Evolutionary conservation across 2,888 invertebrate genomes (phyloP).

Genomic region (Branchipolynoe longqiensis): DNA sequence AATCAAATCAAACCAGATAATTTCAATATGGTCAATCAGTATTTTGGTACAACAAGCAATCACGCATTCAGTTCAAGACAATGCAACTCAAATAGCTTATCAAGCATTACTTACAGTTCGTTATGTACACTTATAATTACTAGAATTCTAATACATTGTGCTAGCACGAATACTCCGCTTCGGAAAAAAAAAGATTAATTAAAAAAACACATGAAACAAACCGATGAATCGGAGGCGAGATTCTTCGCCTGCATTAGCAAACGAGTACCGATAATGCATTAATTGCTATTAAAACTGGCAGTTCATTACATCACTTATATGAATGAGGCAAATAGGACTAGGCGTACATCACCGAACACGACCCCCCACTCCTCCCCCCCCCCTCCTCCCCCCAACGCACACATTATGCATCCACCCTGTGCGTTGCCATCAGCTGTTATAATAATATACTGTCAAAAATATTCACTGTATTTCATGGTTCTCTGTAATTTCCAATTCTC

Average conservation of each 20-base stretch:
- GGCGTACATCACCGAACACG: background rate
- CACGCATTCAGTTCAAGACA: conserved; percentile 41
- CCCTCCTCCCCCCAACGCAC: too few species aligned
- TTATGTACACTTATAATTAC: background rate
- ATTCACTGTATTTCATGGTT: too few species aligned
- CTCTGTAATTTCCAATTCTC: too few species aligned
- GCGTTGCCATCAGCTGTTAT: too few species aligned
- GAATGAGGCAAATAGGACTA: conserved; percentile 37
- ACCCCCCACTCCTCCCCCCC: background rate
- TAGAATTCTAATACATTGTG: background rate
- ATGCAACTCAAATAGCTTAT: conserved; percentile 44
- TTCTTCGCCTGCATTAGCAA: conserved; percentile 20
- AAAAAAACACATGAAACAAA: too few species aligned
- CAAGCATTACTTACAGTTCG: conserved; percentile 33
- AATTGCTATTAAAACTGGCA: conserved; percentile 27
- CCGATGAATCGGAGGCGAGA: conserved; percentile 31
- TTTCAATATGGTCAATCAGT: conserved; percentile 29
- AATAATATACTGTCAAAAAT: too few species aligned
- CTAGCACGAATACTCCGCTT: background rate
- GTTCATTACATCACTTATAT: conserved; percentile 33
- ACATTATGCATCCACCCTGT: too few species aligned
- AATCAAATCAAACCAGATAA: conserved; percentile 7
- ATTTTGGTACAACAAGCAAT: conserved; percentile 9
- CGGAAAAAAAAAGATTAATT: background rate
- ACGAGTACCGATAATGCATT: background rate